phyloP scores from a whole-genome alignment of 2,113 vertebrate genomes.

The Scortum barcoo region DNA sequence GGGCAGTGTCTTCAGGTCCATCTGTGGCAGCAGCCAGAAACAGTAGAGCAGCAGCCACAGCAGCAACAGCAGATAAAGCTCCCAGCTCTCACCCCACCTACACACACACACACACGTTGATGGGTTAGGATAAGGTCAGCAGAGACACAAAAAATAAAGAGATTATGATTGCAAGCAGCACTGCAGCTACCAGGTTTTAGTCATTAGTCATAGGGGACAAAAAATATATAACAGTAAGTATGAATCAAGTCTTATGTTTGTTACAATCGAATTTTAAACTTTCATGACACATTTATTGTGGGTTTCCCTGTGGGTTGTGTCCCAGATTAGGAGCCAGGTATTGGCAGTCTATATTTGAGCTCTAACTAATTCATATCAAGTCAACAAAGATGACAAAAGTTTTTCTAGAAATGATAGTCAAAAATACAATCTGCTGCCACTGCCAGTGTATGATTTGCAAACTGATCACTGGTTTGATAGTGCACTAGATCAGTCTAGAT shows the following conservation, averaged over 20 bases:
- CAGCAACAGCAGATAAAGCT: constrained; percentile 89
- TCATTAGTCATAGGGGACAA: neutral
- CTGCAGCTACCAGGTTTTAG: neutral
- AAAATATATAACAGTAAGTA: neutral
- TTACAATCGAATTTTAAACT: neutral
- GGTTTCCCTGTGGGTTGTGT: neutral
- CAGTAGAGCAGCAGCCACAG: constrained; percentile 94
- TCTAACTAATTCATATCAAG: neutral
- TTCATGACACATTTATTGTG: neutral
- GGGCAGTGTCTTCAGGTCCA: constrained; percentile 82
- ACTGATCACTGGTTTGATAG: neutral
- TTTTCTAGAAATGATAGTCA: neutral
- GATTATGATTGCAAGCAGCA: neutral
- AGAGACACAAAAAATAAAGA: neutral
- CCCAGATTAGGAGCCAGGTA: neutral
- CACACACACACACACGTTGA: constrained; percentile 9
- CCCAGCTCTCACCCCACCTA: constrained; percentile 58
- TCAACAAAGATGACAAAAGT: neutral
- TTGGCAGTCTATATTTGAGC: neutral
- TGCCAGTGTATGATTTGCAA: neutral
- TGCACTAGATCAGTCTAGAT: neutral
- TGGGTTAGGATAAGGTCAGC: neutral
- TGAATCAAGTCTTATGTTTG: neutral
- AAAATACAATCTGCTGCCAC: neutral
- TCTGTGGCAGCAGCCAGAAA: constrained; percentile 91